Base-by-base conservation (phyloP, 2,113 vertebrate genomes). In the Solenodon paradoxus region DNA sequence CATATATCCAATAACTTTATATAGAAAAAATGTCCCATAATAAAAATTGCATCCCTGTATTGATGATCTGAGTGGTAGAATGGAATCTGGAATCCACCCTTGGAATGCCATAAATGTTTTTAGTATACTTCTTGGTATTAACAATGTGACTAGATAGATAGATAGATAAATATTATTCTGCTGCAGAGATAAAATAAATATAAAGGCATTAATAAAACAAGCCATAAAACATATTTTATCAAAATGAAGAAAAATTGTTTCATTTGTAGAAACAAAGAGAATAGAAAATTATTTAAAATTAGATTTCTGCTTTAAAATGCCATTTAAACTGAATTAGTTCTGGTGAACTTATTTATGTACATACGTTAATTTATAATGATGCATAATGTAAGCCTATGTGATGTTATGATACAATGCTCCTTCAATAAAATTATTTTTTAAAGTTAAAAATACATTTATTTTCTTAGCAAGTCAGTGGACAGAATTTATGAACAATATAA, bases 191-290 rank as follows among this genome's bases (percentile, higher is more conserved):
- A 6, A 79, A 9, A 10, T 87, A 28, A 71, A 3, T 84, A 42
- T 63, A n/a, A 79, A 71, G n/a, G 12, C 16, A 86, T 78, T 9
- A 68, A 3, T 63, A 16, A 38, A 78, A 64, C 8, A 59, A 80
- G 32, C 78, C 61, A 71, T 49, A 82, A 92, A 77, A 28, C 35
- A 71, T 9, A 64, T 57, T 53, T 95, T 90, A 32, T 17, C 26
- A 75, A 93, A 78, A 93, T 79, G 11, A 93, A 82, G 53, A 79
- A 63, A 55, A 82, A 51, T 30, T 1, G 16, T 90, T 95, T 77
- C 72, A 79, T 89, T 80, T 90, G 30, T 88, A 12, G 16, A 90
- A 72, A 49, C 4, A 72, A 16, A 72, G 84, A 19, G 24, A 16
- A 72, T 84, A 19, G 24, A 88, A 3, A 59, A 38, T 63, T 5